phyloP scores from a whole-genome alignment of 2,797 vertebrate genomes.

The Enteromius viviparus region DNA sequence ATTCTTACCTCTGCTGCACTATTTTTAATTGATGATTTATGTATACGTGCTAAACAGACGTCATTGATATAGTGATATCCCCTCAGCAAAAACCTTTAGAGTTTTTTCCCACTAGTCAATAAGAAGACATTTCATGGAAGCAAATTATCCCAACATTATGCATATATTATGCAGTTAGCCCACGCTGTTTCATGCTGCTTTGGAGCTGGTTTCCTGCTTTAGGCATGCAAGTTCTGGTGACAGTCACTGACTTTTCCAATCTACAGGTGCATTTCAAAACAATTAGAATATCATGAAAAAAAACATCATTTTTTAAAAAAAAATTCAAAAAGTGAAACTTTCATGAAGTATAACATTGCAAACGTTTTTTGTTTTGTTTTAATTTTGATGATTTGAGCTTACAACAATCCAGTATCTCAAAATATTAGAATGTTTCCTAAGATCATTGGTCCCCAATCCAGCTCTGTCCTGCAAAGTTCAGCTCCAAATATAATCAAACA shows the following conservation, averaged over 20 bases:
- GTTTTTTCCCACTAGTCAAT: background rate
- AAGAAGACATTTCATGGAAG: background rate
- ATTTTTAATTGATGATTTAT: constrained; percentile 21
- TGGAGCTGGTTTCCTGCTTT: background rate
- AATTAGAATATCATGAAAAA: no score
- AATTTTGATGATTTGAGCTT: no score
- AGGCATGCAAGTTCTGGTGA: background rate
- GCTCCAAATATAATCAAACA: no score
- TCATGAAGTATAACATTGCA: no score
- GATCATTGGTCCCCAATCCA: no score
- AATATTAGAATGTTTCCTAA: no score
- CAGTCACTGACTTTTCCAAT: background rate
- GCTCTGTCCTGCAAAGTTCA: no score
- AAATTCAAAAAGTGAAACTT: no score
- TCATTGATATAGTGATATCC: background rate
- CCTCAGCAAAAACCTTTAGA: background rate
- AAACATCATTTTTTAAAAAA: no score
- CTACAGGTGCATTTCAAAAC: background rate
- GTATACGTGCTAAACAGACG: background rate
- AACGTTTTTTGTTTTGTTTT: no score
- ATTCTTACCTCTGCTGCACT: background rate
- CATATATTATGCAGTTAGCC: background rate
- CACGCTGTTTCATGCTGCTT: background rate
- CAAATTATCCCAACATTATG: background rate
- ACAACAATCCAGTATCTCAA: no score